phyloP scores from a whole-genome alignment of 2,113 vertebrate genomes.

The Edolisoma coerulescens region DNA sequence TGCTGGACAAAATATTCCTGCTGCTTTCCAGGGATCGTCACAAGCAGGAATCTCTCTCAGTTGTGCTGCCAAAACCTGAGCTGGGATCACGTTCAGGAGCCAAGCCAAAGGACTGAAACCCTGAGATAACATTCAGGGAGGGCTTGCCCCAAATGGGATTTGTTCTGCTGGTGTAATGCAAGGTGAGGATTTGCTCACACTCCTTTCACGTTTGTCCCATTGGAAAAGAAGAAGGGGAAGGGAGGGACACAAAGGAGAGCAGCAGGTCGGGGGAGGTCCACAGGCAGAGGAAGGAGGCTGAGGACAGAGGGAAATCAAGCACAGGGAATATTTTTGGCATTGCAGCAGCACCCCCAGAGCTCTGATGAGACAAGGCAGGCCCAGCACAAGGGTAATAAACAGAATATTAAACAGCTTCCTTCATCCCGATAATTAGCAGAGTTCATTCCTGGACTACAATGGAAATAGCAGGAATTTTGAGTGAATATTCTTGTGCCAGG shows the following conservation, averaged over 20 bases:
- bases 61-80: conserved; percentile 12
- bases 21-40: background rate
- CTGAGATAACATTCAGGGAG: conserved; percentile 36
- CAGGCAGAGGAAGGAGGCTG: background rate
- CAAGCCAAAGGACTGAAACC: conserved; percentile 3
- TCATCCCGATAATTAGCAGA: background rate
- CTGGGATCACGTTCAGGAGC: background rate
- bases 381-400: background rate
- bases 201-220: no score
- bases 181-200: background rate
- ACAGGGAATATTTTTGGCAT: background rate
- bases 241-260: background rate
- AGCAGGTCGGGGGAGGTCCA: background rate
- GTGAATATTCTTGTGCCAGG: background rate
- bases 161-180: background rate
- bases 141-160: background rate
- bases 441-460: background rate
- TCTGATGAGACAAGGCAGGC: background rate
- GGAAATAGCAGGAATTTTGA: background rate
- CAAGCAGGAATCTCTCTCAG: background rate
- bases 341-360: background rate
- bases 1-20: background rate
- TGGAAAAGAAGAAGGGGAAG: no score
- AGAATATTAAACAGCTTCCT: background rate
- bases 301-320: background rate